Percentiles rank a stretch among this genome's conserved stretches.
Conservation (phyloP, 2,113 vertebrate genomes). For the Bucco capensis region DNA sequence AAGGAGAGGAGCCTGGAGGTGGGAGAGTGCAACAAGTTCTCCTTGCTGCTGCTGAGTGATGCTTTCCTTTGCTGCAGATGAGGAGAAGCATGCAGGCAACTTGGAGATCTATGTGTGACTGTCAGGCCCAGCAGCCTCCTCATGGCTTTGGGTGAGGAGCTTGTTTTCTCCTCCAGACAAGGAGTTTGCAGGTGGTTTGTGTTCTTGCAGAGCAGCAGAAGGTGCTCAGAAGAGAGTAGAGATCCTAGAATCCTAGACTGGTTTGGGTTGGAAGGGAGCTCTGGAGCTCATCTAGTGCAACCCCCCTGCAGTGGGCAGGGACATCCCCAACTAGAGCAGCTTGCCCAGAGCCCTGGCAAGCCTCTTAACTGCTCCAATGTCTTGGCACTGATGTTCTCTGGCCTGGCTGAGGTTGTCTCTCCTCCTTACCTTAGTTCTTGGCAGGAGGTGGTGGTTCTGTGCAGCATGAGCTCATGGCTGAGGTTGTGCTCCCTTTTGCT, state of each 20-base stretch:
- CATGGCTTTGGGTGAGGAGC: neutral
- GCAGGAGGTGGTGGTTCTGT: neutral
- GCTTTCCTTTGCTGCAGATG: neutral
- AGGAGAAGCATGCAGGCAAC: neutral
- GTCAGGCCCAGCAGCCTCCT: neutral
- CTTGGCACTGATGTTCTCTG: neutral
- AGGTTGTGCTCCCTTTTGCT: neutral
- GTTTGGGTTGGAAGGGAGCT: too few species aligned
- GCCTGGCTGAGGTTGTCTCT: neutral
- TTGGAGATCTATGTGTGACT: neutral
- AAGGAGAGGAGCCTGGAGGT: neutral
- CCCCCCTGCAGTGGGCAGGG: too few species aligned
- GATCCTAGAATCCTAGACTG: neutral
- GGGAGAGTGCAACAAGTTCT: neutral
- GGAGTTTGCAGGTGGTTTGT: neutral
- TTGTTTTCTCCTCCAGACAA: neutral
- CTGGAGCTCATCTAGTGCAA: too few species aligned
- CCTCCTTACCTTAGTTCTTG: neutral
- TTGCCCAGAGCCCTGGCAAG: too few species aligned
- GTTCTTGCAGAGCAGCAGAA: neutral
- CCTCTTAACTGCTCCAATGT: too few species aligned
- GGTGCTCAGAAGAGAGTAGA: neutral
- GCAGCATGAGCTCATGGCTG: neutral
- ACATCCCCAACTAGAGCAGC: too few species aligned
- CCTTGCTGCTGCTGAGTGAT: fast-evolving